Conservation (phyloP, 2,113 vertebrate species). For the Hoplias malabaricus region DNA sequence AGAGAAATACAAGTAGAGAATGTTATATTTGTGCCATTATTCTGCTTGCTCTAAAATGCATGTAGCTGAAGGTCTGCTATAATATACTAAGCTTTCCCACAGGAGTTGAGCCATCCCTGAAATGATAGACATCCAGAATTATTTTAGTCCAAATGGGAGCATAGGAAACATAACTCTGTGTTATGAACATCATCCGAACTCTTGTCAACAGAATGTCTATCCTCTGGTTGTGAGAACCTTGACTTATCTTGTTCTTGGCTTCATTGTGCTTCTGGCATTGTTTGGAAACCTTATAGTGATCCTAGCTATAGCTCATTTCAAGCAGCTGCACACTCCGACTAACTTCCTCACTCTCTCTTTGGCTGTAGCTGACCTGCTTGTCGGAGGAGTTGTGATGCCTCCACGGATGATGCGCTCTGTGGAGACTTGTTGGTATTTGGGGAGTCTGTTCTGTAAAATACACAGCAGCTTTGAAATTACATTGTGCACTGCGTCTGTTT, state of each 20-base stretch:
- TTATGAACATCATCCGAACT: conserved; percentile 68
- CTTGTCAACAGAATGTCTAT: conserved; percentile 71
- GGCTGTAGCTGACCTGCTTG: neutral
- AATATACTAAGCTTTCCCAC: no score
- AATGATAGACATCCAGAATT: no score
- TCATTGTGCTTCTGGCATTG: conserved; percentile 73
- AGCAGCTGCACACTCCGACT: conserved; percentile 71
- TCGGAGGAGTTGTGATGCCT: conserved; percentile 55
- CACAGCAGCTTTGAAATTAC: conserved; percentile 70
- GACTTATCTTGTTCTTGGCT: conserved; percentile 71
- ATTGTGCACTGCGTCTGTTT: neutral
- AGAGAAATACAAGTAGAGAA: no score
- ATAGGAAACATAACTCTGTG: conserved; percentile 46
- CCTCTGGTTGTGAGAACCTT: conserved; percentile 60
- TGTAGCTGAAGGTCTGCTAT: no score
- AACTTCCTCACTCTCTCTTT: neutral
- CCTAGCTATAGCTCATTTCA: conserved; percentile 78
- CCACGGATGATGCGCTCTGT: conserved; percentile 79
- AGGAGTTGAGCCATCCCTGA: no score
- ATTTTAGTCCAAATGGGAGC: neutral
- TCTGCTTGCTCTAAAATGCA: no score
- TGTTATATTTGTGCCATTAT: no score
- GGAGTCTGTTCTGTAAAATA: conserved; percentile 79
- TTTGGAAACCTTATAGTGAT: conserved; percentile 78
- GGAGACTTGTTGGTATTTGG: conserved; percentile 81